Evolutionary conservation across 2,113 vertebrate species (phyloP).

Genomic region (Brachyhypopomus occidentalis): DNA sequence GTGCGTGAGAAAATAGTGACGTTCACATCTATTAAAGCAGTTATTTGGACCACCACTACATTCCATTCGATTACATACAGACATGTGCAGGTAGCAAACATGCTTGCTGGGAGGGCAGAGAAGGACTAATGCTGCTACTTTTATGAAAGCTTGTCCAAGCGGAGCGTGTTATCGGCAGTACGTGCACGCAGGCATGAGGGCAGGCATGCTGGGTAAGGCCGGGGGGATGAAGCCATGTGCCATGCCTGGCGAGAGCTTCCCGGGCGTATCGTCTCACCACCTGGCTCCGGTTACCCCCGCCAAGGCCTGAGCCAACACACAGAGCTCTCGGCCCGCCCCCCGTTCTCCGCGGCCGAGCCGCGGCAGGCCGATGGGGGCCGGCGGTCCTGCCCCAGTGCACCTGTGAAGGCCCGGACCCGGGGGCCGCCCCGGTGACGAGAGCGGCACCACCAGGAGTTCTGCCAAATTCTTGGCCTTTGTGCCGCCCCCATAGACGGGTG

Average conservation of each 20-base stretch:
- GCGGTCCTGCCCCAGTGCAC: conserved; percentile 42
- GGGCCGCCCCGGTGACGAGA: conserved; percentile 29
- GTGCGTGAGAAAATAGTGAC: not conserved
- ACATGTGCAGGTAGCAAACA: not conserved
- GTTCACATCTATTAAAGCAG: not conserved
- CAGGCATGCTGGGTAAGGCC: conserved; percentile 31
- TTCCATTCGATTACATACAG: not conserved
- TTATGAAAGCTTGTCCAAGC: conserved; percentile 14
- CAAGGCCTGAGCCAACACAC: conserved; percentile 6
- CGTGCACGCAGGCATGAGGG: conserved; percentile 12
- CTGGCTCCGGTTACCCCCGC: conserved; percentile 30
- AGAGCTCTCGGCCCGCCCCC: conserved; percentile 21
- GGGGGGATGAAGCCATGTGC: conserved; percentile 13
- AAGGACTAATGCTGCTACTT: conserved; percentile 25
- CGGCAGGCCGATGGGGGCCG: conserved; percentile 12
- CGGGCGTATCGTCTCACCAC: conserved; percentile 26
- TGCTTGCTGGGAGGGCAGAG: conserved; percentile 7
- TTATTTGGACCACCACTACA: not conserved
- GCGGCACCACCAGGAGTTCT: conserved; percentile 46
- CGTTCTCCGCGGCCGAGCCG: not conserved
- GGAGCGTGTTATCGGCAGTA: conserved; percentile 12
- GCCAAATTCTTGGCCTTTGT: conserved; percentile 51
- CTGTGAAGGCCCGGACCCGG: conserved; percentile 58
- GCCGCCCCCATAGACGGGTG: conserved; percentile 39
- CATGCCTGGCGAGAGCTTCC: not conserved